Evolutionary conservation across 2,888 invertebrate genomes (phyloP), one percentile per base, ranked within the genome.

Genomic region (Pheosia gnoma): DNA sequence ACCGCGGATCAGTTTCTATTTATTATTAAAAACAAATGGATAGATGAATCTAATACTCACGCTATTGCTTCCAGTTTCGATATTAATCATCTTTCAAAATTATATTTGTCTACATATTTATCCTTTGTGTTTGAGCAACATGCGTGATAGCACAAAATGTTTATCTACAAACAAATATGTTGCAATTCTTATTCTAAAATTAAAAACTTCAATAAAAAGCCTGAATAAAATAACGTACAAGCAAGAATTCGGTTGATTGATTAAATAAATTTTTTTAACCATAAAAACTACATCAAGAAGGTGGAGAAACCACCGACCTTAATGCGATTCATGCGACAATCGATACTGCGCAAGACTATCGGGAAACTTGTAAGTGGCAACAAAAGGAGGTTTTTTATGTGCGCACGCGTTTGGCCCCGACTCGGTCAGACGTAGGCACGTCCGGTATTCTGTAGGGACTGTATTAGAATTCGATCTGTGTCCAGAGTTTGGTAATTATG

Each of bases 321-420:
- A 53, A 53, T 9, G 53, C 53, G 53, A 53, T 53, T 51, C 3
- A 36, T 10, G 36, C 37, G 53, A 53, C 53, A 37, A 37, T 53
- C 37, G 53, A 38, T 53, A 57, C 57, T 60, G 59, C 61, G 57
- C 64, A 59, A 60, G 62, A 60, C 55, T 60, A 49, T 58, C 41
- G 38, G 38, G 58, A 59, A 60, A 63, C 60, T 68, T 59, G 70
- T 74, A 71, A 67, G 61, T 65, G 62, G 65, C 64, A 57, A 65
- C 71, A 66, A 70, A 53, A 66, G 66, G 57, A 59, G 53, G 65
- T 65, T 78, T 78, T 78, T 77, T 77, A 72, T 69, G 75, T 68
- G 72, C 51, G 60, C 57, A 60, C 59, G 68, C 65, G 71, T 60
- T 63, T 59, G 25, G 54, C 43, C 53, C 54, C 61, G 61, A 58